Base-by-base conservation (phyloP, 2,888 invertebrate genomes). In the Acrobasis repandana region DNA sequence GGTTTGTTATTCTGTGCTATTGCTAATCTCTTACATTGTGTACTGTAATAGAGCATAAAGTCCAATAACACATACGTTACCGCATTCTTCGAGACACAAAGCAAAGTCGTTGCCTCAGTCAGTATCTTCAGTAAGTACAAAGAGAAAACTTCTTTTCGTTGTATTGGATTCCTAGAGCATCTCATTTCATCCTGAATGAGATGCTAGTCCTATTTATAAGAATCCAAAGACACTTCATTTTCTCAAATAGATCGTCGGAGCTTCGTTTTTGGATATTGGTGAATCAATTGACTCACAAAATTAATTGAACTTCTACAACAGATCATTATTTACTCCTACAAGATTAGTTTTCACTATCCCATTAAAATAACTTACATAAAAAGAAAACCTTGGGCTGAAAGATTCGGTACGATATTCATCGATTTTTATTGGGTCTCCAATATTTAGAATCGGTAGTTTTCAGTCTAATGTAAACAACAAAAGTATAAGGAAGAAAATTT, bases 1-100 rank as follows among this genome's bases (percentile, higher is more conserved):
- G 49, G 49, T 49, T 48, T 58, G 57, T 58, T 58, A 58, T 58
- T 48, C 48, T 58, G 10, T 33, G 14, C 16, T 18, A 36, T 18
- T 36, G 36, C 16, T 36, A 52, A 36, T 34, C 15, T 36, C 16
- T 52, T 50, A 36, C 34, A 16, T 36, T 34, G 10, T 9, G 16
- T 52, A 52, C 43, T 43, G 43, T n/a, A n/a, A 9, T n/a, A 43
- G 43, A 2, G 10, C 6, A 43, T 43, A 14, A 43, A 43, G 38
- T 43, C 43, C 1, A 6, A 43, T 43, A 43, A 43, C 14, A 43
- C 38, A 38, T 38, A 38, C 43, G 43, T 43, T 43, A 14, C 43
- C n/a, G n/a, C n/a, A n/a, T 43, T 43, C 43, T 43, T 43, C 43
- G 43, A 43, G n/a, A 43, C n/a, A 43, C 43, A 43, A 43, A 43